Base-by-base conservation (phyloP, 2,888 invertebrate genomes). In the Folsomia candida region DNA sequence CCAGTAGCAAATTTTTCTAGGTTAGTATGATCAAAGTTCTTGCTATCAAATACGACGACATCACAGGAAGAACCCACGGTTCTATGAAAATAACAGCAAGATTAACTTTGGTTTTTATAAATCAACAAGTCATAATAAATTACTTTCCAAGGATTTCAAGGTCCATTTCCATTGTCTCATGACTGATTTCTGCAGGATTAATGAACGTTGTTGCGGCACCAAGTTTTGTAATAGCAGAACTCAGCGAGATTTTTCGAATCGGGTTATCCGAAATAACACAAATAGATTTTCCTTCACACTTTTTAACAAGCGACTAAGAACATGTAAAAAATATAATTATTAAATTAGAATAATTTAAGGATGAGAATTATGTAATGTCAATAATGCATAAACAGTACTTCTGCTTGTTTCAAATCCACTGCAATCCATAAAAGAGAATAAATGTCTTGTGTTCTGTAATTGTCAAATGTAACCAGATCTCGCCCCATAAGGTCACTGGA, bases 381-480 rank as follows among this genome's bases (percentile, higher is more conserved):
- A 14, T 11, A 61, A 61, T n/a, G n/a, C n/a, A n/a, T n/a, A n/a
- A n/a, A n/a, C n/a, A n/a, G n/a, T n/a, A 70, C 73, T 64, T 70
- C 57, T 59, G 22, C 11, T 57, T 27, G 2, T 68, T 79, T 78
- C 37, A 79, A 25, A 58, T 79, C 80, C 4, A 74, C 6, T 9
- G 80, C 78, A 18, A 71, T 72, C 80, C 80, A 80, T 2, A 80
- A 20, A 4, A 80, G 9, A 28, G 73, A 70, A 28, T 73, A 68
- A 18, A 78, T 69, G 25, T 80, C 80, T 20, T 73, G 67, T 6
- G 69, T 26, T 0, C 73, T 74, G 25, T 69, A 76, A n/a, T 73
- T 72, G 22, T 74, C 65, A n/a, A 76, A 71, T 11, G 71, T 58
- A 22, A 79, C 47, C 22, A 80, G 63, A 72, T 80, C 80, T 4